phyloP scores from a whole-genome alignment of 2,113 vertebrate genomes.

The Octodon degus region DNA sequence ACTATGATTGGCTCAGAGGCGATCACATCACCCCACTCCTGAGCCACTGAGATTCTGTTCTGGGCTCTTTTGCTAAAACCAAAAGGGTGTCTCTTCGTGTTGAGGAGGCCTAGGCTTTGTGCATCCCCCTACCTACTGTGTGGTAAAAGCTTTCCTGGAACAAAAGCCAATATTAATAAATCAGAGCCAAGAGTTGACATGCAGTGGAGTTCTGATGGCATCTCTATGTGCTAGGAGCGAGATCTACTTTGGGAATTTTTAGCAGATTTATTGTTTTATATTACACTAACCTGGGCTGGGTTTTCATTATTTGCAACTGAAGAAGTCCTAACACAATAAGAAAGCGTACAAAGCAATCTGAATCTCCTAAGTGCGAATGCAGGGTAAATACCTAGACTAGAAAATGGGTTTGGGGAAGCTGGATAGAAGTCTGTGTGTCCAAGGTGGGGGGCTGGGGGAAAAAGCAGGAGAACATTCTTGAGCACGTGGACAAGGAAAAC shows the following conservation, averaged over 20 bases:
- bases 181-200: neutral
- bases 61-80: neutral
- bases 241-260: slow-evolving; percentile 36
- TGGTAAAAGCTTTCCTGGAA: neutral
- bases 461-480: neutral
- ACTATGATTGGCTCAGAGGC: neutral
- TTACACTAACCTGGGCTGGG: neutral
- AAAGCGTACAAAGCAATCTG: neutral
- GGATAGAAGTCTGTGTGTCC: neutral
- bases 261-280: neutral
- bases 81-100: neutral
- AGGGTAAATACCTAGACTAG: neutral
- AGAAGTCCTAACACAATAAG: neutral
- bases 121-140: neutral
- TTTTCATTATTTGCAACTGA: slow-evolving; percentile 43
- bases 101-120: neutral
- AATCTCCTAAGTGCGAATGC: neutral
- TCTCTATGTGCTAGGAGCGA: neutral
- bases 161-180: neutral
- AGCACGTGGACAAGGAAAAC: neutral
- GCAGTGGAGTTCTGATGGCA: neutral
- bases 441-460: neutral
- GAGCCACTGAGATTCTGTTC: neutral
- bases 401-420: neutral
- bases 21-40: neutral